Conservation (phyloP, 2,113 vertebrate genomes). For the Octodon degus region DNA sequence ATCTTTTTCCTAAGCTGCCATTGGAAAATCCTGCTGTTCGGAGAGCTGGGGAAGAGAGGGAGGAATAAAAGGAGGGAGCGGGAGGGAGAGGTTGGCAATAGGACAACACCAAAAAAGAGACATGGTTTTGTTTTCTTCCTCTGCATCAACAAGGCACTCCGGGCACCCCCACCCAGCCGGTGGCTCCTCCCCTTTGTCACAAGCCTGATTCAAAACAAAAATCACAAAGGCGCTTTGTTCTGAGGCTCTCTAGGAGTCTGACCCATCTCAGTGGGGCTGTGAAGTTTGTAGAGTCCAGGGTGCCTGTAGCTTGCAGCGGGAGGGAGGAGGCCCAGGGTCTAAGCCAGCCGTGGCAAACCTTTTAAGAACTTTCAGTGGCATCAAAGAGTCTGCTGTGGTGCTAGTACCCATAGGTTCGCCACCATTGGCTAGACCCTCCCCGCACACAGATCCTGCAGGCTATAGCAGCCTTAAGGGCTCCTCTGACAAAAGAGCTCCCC, state of each 20-base stretch:
- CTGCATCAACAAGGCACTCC: not conserved
- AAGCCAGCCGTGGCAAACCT: not conserved
- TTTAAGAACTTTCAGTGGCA: not conserved
- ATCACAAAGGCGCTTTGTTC: constrained; percentile 81
- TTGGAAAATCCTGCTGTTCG: constrained; percentile 93
- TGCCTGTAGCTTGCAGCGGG: not conserved
- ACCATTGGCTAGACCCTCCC: not conserved
- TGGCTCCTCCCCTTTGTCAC: constrained; percentile 71
- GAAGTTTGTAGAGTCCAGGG: constrained; percentile 7
- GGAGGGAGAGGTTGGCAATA: constrained; percentile 2
- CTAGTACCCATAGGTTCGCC: not conserved
- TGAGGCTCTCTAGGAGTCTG: constrained; percentile 2
- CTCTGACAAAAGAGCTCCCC: not conserved
- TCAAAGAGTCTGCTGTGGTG: not conserved
- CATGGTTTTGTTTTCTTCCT: constrained; percentile 64
- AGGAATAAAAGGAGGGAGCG: not conserved
- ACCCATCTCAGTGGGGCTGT: constrained; percentile 5
- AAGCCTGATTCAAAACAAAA: constrained; percentile 78
- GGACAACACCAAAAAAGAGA: not conserved
- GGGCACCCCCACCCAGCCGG: not conserved
- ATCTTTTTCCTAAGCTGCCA: constrained; percentile 86
- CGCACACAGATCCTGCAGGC: not conserved
- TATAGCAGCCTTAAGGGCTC: not conserved
- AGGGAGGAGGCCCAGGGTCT: not conserved
- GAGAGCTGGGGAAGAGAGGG: constrained; percentile 86